Conservation (phyloP, 2,797 vertebrate species). For the Limosa lapponica region DNA sequence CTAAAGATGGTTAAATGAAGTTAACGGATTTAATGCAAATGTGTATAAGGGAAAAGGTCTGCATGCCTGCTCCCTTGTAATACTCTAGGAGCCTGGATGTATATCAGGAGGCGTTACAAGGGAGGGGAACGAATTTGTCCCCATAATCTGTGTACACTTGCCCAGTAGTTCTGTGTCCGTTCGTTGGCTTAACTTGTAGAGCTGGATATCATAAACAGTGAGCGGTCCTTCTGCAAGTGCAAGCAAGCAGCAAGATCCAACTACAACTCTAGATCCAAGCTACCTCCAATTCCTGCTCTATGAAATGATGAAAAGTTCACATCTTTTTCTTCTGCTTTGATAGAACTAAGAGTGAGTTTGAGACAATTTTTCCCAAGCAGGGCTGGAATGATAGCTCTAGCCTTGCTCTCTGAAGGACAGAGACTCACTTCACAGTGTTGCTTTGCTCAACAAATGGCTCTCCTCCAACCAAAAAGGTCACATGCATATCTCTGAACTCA, state of each 20-base stretch:
- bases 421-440: not conserved
- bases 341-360: not conserved
- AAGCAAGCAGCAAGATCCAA: not conserved
- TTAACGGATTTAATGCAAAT: not conserved
- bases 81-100: not conserved
- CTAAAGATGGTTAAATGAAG: not conserved
- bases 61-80: not conserved
- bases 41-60: not conserved
- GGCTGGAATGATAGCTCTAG: not conserved
- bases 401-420: not conserved
- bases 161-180: not conserved
- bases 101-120: not conserved
- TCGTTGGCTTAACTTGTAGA: not conserved
- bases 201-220: not conserved
- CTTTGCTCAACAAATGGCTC: not conserved
- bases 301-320: not conserved
- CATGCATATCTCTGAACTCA: not conserved
- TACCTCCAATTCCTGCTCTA: not conserved
- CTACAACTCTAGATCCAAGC: not conserved
- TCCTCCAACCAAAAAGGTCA: not conserved
- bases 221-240: not conserved
- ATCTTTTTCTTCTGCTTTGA: not conserved
- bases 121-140: not conserved
- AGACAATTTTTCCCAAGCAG: not conserved
- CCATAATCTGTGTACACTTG: not conserved